phyloP scores from a whole-genome alignment of 2,888 invertebrate genomes.

The Eupithecia pulchellata region DNA sequence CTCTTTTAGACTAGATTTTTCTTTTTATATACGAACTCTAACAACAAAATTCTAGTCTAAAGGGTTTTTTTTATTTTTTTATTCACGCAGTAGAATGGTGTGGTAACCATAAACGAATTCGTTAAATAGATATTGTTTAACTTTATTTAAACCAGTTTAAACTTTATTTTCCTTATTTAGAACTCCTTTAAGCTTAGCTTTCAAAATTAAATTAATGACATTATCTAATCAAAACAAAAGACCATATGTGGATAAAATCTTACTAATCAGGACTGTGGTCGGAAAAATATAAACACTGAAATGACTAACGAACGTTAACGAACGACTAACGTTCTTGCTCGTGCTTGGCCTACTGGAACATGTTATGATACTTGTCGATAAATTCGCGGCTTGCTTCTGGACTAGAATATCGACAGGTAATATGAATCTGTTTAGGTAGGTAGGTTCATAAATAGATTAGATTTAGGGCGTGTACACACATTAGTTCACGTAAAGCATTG shows the following conservation, averaged over 20 bases:
- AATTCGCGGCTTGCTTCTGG: not conserved
- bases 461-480: conserved; percentile 1
- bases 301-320: not conserved
- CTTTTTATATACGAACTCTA: too few species aligned
- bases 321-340: not conserved
- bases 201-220: too few species aligned
- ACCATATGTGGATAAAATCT: not conserved
- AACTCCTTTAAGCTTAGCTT: too few species aligned
- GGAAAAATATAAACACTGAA: not conserved
- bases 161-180: too few species aligned
- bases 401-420: conserved; percentile 10
- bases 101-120: too few species aligned
- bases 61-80: not conserved
- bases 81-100: not conserved
- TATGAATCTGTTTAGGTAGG: conserved; percentile 6
- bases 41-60: too few species aligned
- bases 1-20: too few species aligned
- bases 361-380: not conserved
- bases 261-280: not conserved
- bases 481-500: not conserved
- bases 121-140: not conserved
- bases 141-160: too few species aligned
- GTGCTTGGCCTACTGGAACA: too few species aligned
- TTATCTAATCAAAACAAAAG: not conserved
- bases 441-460: not conserved